Base-by-base conservation (phyloP, 1,140 invertebrate species). In the Zaprionus davidi region DNA sequence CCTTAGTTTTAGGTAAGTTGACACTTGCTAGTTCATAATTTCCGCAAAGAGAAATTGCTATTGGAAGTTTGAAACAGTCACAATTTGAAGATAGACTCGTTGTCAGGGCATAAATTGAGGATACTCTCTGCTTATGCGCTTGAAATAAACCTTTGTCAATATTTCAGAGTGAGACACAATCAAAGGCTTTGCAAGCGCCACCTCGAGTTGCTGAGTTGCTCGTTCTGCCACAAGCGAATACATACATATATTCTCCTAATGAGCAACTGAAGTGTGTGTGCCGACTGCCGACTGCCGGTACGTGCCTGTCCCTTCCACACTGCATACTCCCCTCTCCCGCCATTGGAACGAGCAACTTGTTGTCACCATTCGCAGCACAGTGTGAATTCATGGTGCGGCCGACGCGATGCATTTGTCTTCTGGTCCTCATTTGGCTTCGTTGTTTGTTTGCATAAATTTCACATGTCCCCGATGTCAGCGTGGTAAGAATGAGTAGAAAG, bases 371-470 rank as follows among this genome's bases (percentile, higher is more conserved):
- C 59, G 53, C 62, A 66, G 41, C 63, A n/a, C 22, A 59, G 26
- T 31, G 59, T 41, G 57, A 75, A 82, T 78, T 74, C 79, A 78
- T 36, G 57, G 55, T 56, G 44, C 46, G 26, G n/a, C 60, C 26
- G 31, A 3, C 31, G 65, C 71, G 63, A n/a, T 77, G 73, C 81
- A 80, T 65, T 83, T 64, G 41, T 71, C 68, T 71, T 34, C 59
- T 26, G 53, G 41, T 65, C 36, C 72, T 80, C 81, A 80, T 83
- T 83, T 83, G 65, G 77, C 81, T 66, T 73, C 64, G 66, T 49
- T 66, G 72, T 80, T 77, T 84, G 81, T 77, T 84, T 83, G 73
- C 68, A 83, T 84, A 83, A 80, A 73, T 78, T 82, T 76, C 64
- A 73, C 60, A 71, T 59, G 73, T 41, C 17, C 65, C n/a, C 63